phyloP scores from a whole-genome alignment of 2,797 vertebrate genomes.

The Xenentodon cancila region DNA sequence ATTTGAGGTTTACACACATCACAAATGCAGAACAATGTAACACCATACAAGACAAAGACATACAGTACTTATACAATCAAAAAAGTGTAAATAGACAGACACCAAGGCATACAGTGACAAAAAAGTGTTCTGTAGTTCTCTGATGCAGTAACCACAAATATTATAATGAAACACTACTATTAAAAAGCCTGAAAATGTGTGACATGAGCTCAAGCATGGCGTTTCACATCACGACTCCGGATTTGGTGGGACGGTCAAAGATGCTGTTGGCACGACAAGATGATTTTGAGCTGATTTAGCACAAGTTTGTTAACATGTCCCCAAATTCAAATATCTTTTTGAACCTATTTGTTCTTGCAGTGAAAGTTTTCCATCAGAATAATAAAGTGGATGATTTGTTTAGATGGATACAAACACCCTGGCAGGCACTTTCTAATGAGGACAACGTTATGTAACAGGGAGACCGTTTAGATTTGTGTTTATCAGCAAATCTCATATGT shows the following conservation, averaged over 20 bases:
- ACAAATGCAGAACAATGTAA: constrained; percentile 62
- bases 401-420: constrained; percentile 59
- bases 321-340: constrained; percentile 30
- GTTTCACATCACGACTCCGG: constrained; percentile 52
- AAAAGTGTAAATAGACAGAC: constrained; percentile 39
- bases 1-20: constrained; percentile 49
- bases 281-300: constrained; percentile 55
- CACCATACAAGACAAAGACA: constrained; percentile 61
- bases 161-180: constrained; percentile 56
- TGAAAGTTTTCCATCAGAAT: constrained; percentile 42
- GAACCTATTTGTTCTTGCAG: constrained; percentile 42
- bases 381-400: constrained; percentile 41
- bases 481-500: constrained; percentile 22
- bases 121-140: constrained; percentile 21
- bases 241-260: constrained; percentile 52
- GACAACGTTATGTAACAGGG: constrained; percentile 36
- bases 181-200: constrained; percentile 56
- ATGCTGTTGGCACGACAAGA: constrained; percentile 49
- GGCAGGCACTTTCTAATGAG: constrained; percentile 72
- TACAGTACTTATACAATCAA: constrained; percentile 44
- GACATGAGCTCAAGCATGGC: constrained; percentile 58
- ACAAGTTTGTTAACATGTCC: constrained; percentile 32
- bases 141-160: constrained; percentile 39
- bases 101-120: constrained; percentile 43
- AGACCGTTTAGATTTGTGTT: constrained; percentile 24